Percentiles rank a stretch among this genome's conserved stretches.
phyloP scores from a whole-genome alignment of 2,888 invertebrate genomes.

The Mallateleia sp. region DNA sequence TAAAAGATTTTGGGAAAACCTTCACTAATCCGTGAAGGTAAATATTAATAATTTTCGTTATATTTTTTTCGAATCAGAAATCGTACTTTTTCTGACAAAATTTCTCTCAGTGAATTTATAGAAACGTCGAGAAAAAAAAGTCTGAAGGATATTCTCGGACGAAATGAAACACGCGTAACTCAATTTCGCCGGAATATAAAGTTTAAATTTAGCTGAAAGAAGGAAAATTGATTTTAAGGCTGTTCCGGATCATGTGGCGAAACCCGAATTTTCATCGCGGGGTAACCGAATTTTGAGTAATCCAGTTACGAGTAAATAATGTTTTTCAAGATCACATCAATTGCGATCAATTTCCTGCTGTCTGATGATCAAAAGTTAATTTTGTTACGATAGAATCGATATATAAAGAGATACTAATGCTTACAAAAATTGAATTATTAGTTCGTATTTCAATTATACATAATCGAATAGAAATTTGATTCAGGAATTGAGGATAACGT shows the following conservation, averaged over 20 bases:
- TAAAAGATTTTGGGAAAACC: no score
- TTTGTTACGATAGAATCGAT: no score
- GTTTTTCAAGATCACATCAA: slow-evolving; percentile 18
- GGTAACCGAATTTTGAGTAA: slow-evolving; percentile 27
- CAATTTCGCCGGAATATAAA: slow-evolving; percentile 48
- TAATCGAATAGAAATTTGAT: no score
- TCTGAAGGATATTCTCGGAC: slow-evolving; percentile 31
- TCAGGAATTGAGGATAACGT: no score
- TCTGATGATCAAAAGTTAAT: neutral
- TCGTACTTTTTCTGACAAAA: no score
- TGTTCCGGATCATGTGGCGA: slow-evolving; percentile 38
- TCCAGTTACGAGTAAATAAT: slow-evolving; percentile 31
- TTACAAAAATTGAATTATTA: no score
- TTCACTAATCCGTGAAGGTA: no score
- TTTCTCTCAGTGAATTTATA: no score
- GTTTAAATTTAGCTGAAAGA: slow-evolving; percentile 52
- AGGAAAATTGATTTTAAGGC: slow-evolving; percentile 46
- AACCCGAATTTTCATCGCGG: slow-evolving; percentile 27
- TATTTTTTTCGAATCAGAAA: no score
- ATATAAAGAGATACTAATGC: no score
- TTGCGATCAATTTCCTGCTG: neutral
- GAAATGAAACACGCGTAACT: slow-evolving; percentile 50
- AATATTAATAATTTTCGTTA: no score
- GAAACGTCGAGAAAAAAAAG: slow-evolving; percentile 8
- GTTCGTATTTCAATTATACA: no score